Evolutionary conservation across 2,888 invertebrate genomes (phyloP), one percentile per base, ranked within the genome.

Genomic region (Orchestes rusci): DNA sequence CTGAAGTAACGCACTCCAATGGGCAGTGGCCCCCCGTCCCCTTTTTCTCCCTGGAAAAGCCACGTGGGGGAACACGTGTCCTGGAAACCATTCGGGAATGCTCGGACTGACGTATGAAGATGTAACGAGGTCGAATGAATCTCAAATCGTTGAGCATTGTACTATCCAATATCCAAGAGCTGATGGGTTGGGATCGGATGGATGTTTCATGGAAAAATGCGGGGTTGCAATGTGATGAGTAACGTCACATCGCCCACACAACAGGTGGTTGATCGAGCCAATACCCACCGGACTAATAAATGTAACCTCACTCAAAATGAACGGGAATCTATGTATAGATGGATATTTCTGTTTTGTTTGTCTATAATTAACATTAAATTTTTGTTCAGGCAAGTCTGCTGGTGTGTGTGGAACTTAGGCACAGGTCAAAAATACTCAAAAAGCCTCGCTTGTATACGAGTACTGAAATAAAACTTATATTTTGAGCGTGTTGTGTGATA

Each of bases 341-440:
- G 65, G 68, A 68, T 69, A 70, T 70, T 70, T 68, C 63, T 64
- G 69, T 68, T 68, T 50, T 70, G 70, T 70, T 70, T 70, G 69
- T 70, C 70, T 70, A 70, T 69, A 70, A 69, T 70, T 70, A 70
- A 70, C 69, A 68, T 68, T 69, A 68, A 68, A 68, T 65, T 68
- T 50, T 23, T 66, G 65, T 67, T 66, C 65, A 64, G 65, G 66
- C 65, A 66, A 64, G 64, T 62, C 64, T 63, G 50, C 47, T 47
- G 7, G 5, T 34, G 38, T 41, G 64, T 63, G 62, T 65, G 66
- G 64, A 63, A 69, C 68, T 69, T 69, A 66, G 69, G 66, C 67
- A 23, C 23, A 68, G 69, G 68, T 70, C 71, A 67, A 70, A 71
- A 72, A 72, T 71, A 70, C 70, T 67, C 68, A 68, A 69, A 69